Evolutionary conservation across 2,888 invertebrate genomes (phyloP).

Genomic region (Tipula confusa): DNA sequence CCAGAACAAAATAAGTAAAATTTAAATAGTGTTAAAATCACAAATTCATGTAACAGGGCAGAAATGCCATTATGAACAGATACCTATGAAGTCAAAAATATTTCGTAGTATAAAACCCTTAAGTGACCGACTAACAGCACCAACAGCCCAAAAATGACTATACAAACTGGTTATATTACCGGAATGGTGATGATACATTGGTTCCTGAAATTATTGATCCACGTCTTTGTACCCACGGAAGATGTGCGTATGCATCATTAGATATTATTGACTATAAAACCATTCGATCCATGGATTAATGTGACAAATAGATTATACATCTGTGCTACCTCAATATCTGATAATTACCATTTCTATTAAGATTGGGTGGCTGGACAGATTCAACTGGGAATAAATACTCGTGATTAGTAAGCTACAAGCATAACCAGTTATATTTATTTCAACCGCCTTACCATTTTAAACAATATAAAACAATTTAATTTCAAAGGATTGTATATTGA

Average conservation of each 20-base stretch:
- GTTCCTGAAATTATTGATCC: slow-evolving; percentile 80
- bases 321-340: slow-evolving; percentile 65
- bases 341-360: slow-evolving; percentile 65
- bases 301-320: slow-evolving; percentile 80
- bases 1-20: too few relatives aligned
- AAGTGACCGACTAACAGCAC: too few relatives aligned
- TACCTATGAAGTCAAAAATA: too few relatives aligned
- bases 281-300: slow-evolving; percentile 86
- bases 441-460: slow-evolving; percentile 64
- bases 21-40: too few relatives aligned
- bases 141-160: slow-evolving; percentile 38
- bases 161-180: slow-evolving; percentile 84
- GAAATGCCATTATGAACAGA: too few relatives aligned
- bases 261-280: slow-evolving; percentile 71
- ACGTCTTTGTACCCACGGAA: slow-evolving; percentile 77
- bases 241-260: slow-evolving; percentile 85
- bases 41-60: too few relatives aligned
- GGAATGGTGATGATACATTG: slow-evolving; percentile 77
- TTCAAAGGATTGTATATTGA: slow-evolving; percentile 87
- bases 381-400: slow-evolving; percentile 85
- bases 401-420: slow-evolving; percentile 65
- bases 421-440: slow-evolving; percentile 65
- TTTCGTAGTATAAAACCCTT: too few relatives aligned
- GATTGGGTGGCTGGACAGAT: slow-evolving; percentile 94
- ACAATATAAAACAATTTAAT: slow-evolving; percentile 66